A percentile compares a stretch with the other conserved stretches of the same genome.
phyloP scores from a whole-genome alignment of 2,888 invertebrate species.

The Eucera pruinosa region DNA sequence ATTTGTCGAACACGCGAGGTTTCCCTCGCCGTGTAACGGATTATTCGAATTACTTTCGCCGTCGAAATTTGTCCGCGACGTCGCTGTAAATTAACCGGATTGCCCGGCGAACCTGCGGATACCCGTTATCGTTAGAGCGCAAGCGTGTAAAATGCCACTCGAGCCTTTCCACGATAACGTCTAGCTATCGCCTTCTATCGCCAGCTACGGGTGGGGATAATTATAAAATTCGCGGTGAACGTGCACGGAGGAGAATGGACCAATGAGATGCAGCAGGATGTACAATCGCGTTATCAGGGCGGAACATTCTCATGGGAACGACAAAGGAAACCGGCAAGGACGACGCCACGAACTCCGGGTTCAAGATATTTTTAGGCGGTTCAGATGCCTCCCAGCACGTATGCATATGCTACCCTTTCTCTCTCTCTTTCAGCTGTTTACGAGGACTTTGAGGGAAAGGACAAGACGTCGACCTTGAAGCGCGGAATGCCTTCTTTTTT shows the following conservation, averaged over 20 bases:
- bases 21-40: conserved; percentile 20
- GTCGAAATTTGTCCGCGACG: conserved; percentile 2
- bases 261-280: conserved; percentile 12
- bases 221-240: conserved; percentile 7
- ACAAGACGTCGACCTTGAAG: conserved; percentile 57
- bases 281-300: conserved; percentile 47
- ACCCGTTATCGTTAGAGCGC: not conserved
- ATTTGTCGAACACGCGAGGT: conserved; percentile 1
- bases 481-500: conserved; percentile 14
- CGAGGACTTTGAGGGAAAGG: conserved; percentile 46
- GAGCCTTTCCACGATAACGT: not conserved
- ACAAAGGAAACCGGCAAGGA: conserved; percentile 49
- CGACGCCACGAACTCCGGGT: conserved; percentile 53
- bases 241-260: not conserved
- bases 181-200: too few relatives aligned
- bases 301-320: conserved; percentile 37
- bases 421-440: conserved; percentile 54
- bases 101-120: not conserved
- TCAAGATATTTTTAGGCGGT: conserved; percentile 52
- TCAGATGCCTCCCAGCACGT: conserved; percentile 17
- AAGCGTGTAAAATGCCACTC: too few relatives aligned
- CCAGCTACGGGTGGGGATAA: too few relatives aligned
- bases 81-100: not conserved
- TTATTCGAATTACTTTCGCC: conserved; percentile 34
- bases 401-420: conserved; percentile 43